Conservation (phyloP, 23 tunicate species). For the Phallusia fumigata region DNA sequence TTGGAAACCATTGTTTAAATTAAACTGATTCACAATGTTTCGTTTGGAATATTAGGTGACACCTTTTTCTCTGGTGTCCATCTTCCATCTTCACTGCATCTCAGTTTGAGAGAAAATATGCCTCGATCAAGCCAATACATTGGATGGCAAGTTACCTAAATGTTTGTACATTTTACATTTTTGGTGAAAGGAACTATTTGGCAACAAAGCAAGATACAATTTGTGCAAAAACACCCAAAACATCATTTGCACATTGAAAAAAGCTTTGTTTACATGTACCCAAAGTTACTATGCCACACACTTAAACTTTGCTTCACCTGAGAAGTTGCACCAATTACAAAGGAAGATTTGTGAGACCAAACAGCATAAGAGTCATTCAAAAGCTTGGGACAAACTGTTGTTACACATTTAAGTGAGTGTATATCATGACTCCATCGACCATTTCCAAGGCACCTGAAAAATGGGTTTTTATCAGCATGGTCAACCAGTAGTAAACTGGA, state of each 20-base stretch:
- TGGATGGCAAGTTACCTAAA: conserved; percentile 39
- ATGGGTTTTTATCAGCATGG: no score
- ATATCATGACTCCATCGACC: conserved; percentile 50
- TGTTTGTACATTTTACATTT: background rate
- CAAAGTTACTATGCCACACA: no score
- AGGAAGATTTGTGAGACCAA: conserved; percentile 42
- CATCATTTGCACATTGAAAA: no score
- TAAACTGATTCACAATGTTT: background rate
- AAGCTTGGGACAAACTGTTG: conserved; percentile 15
- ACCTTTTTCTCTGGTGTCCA: conserved; percentile 52
- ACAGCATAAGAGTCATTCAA: conserved; percentile 50
- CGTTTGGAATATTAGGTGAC: no score
- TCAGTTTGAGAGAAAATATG: conserved; percentile 1
- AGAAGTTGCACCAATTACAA: conserved; percentile 36
- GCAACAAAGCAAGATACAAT: no score
- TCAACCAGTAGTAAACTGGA: no score
- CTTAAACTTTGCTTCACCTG: conserved; percentile 21
- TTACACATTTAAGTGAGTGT: conserved; percentile 32
- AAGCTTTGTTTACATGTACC: no score
- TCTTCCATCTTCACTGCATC: conserved; percentile 55
- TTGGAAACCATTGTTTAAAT: background rate
- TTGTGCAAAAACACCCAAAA: no score
- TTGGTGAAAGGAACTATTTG: no score
- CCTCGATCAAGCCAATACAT: conserved; percentile 32
- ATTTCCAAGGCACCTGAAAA: conserved; percentile 36